These are phyloP conservation scores for Rostratula benghalensis DNA, from an alignment of 2,113 vertebrate genomes.

Conservation along the genomic window DNA sequence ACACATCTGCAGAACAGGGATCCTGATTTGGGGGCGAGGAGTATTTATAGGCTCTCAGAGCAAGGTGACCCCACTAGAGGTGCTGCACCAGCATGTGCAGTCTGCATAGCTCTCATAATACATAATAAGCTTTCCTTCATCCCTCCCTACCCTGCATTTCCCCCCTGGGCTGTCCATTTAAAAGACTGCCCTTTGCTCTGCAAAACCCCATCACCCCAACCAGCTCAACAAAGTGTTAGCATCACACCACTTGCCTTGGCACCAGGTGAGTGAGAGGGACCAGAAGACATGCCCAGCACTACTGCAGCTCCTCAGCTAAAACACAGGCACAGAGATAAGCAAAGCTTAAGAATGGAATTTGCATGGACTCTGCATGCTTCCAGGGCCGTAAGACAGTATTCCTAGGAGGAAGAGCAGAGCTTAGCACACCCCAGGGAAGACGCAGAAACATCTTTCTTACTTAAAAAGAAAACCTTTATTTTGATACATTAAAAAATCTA, in stretches of 20 bases:
- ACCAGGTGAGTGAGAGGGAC: neutral
- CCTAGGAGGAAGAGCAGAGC: neutral
- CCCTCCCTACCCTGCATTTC: neutral
- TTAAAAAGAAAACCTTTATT: constrained; percentile 78
- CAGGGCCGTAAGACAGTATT: neutral
- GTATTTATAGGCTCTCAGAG: neutral
- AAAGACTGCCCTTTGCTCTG: neutral
- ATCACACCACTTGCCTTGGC: neutral
- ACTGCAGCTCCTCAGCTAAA: neutral
- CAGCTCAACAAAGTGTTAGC: neutral
- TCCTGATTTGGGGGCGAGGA: neutral
- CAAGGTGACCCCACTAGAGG: neutral
- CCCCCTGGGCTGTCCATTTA: neutral
- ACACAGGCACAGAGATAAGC: neutral
- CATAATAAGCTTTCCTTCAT: neutral
- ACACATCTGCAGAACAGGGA: neutral
- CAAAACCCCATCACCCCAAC: neutral
- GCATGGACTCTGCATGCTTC: neutral
- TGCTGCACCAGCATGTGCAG: neutral
- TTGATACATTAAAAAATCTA: constrained; percentile 81
- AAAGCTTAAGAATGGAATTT: neutral
- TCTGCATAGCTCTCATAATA: neutral
- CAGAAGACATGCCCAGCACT: neutral
- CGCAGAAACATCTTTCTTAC: constrained; percentile 65
- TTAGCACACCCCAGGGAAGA: constrained; percentile 15